Conservation (phyloP, 2,888 invertebrate species). For the Drosophila limbata region DNA sequence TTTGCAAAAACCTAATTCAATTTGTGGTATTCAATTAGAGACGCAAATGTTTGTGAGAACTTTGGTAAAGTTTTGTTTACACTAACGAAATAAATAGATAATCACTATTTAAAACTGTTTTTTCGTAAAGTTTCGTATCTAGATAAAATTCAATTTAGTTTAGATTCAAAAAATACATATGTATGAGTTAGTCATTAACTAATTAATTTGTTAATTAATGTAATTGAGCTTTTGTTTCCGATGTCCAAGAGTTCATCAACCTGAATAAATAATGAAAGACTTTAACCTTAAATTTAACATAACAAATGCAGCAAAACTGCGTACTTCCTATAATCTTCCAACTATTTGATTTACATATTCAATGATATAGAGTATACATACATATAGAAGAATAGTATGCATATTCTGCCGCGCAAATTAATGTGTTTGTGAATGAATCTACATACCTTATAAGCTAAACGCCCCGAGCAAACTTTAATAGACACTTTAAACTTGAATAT, state of each 20-base stretch:
- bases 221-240: not conserved
- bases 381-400: constrained; percentile 16
- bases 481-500: constrained; percentile 12
- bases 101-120: too few species aligned
- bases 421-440: constrained; percentile 12
- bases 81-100: not conserved
- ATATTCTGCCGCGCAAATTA: not conserved
- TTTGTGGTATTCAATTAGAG: constrained; percentile 21
- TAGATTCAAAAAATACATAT: not conserved
- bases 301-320: not conserved
- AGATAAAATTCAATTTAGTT: too few species aligned
- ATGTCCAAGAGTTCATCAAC: constrained; percentile 1
- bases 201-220: not conserved
- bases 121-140: not conserved
- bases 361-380: not conserved
- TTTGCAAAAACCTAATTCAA: constrained; percentile 21
- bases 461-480: constrained; percentile 33
- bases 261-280: constrained; percentile 3
- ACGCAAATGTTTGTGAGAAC: not conserved
- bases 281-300: not conserved
- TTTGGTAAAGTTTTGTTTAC: not conserved
- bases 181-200: not conserved
- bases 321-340: not conserved
- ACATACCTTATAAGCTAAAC: constrained; percentile 4
- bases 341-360: not conserved